A percentile compares a stretch with the other conserved stretches of the same genome.
These are phyloP conservation scores for Hyalella azteca DNA, from an alignment of 2,888 invertebrate species.

Conservation along the genomic window DNA sequence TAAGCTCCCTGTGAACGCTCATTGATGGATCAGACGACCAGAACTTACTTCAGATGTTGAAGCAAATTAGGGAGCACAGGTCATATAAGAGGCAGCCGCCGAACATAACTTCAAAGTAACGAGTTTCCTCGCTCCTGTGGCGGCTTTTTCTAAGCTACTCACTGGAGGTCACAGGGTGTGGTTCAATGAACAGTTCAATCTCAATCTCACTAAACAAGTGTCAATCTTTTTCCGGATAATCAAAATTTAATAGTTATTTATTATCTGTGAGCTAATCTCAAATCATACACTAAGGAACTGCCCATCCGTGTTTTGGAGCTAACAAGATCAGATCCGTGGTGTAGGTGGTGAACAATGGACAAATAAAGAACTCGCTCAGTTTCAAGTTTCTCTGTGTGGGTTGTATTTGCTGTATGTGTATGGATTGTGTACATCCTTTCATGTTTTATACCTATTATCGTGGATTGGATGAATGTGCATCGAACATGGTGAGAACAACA, in stretches of 20 bases:
- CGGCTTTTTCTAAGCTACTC: neutral
- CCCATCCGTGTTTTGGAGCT: neutral
- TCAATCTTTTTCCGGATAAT: conserved; percentile 33
- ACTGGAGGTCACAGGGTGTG: conserved; percentile 21
- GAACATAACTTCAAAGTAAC: neutral
- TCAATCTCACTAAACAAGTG: conserved; percentile 26
- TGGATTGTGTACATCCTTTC: too few relatives aligned
- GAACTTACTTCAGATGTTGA: neutral
- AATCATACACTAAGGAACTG: neutral
- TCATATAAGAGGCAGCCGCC: neutral
- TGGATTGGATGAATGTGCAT: too few relatives aligned
- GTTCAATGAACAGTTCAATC: conserved; percentile 23
- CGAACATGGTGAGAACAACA: too few relatives aligned
- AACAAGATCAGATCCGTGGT: neutral
- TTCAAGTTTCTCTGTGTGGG: too few relatives aligned
- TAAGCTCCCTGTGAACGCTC: neutral
- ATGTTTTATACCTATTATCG: too few relatives aligned
- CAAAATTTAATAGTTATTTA: neutral
- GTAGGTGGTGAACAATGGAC: too few relatives aligned
- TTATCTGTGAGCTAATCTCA: conserved; percentile 9
- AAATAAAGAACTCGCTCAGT: too few relatives aligned
- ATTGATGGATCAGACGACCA: too few relatives aligned
- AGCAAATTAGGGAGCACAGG: neutral
- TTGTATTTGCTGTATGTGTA: too few relatives aligned
- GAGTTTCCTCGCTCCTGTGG: neutral